Percentiles rank a stretch among this genome's conserved stretches.
Conservation (phyloP, 2,888 invertebrate genomes). For the Scaptomyza flava region DNA sequence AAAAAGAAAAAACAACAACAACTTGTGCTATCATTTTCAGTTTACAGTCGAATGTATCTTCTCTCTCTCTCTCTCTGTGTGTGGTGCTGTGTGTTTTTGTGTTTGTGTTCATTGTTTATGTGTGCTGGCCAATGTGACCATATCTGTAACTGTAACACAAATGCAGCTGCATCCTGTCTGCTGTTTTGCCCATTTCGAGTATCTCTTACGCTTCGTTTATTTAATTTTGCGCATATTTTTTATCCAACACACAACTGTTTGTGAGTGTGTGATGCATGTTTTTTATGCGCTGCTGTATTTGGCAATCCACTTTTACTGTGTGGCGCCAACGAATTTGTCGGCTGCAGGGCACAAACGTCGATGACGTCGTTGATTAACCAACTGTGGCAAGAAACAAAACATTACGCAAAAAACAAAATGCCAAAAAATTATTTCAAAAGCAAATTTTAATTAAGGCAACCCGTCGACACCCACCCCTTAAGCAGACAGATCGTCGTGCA, state of each 20-base stretch:
- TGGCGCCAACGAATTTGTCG: not conserved
- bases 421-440: conserved; percentile 67
- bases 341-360: conserved; percentile 25
- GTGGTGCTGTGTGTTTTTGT: conserved; percentile 11
- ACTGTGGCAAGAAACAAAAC: conserved; percentile 19
- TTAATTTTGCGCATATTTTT: conserved; percentile 67
- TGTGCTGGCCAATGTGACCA: conserved; percentile 29
- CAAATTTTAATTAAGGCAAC: conserved; percentile 76
- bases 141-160: conserved; percentile 22
- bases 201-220: conserved; percentile 78
- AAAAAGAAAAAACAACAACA: conserved; percentile 28
- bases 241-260: conserved; percentile 12
- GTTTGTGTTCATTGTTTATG: conserved; percentile 31
- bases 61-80: conserved; percentile 21
- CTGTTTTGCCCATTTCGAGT: conserved; percentile 36
- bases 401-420: not conserved
- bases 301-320: conserved; percentile 21
- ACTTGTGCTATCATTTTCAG: conserved; percentile 57
- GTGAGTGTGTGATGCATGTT: conserved; percentile 7
- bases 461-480: not conserved
- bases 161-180: conserved; percentile 51
- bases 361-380: conserved; percentile 67
- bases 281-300: conserved; percentile 26
- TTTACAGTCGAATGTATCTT: conserved; percentile 58
- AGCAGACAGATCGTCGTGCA: conserved; percentile 26